A percentile compares a stretch with the other conserved stretches of the same genome.
Evolutionary conservation across 2,888 invertebrate species (phyloP).

Genomic region (Ennomos quercinarius): DNA sequence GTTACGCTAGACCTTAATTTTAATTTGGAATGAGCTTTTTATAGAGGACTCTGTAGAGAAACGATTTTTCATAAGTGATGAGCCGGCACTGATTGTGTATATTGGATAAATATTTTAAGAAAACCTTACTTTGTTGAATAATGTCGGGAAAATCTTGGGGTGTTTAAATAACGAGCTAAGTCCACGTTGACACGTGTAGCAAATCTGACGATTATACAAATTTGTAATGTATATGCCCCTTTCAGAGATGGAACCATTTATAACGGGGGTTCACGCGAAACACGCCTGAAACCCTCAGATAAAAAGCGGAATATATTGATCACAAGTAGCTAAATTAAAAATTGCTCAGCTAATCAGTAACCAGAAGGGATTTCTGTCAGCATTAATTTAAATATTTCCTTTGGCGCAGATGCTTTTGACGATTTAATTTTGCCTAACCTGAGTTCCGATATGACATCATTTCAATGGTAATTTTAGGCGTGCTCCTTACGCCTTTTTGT

Average conservation of each 20-base stretch:
- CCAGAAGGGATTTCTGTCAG: conserved; percentile 17
- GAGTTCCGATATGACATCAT: conserved; percentile 44
- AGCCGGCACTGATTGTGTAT: conserved; percentile 82
- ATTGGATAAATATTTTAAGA: conserved; percentile 82
- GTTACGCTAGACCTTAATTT: conserved; percentile 83
- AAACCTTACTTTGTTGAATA: conserved; percentile 62
- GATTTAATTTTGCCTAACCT: conserved; percentile 74
- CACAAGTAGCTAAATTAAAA: conserved; percentile 36
- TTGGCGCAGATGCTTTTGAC: conserved; percentile 72
- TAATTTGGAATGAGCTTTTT: conserved; percentile 84
- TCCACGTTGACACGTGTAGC: conserved; percentile 77
- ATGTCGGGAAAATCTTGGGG: conserved; percentile 56
- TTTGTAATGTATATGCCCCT: conserved; percentile 44
- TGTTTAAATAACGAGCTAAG: conserved; percentile 73
- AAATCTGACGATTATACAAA: conserved; percentile 74
- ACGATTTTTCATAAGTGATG: conserved; percentile 84
- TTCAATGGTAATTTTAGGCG: conserved; percentile 7
- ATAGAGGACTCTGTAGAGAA: conserved; percentile 78
- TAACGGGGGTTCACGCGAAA: conserved; percentile 50
- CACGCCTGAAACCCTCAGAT: conserved; percentile 48
- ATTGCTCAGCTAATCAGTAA: conserved; percentile 22
- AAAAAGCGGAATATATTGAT: conserved; percentile 43
- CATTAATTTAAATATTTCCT: conserved; percentile 35
- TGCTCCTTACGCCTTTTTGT: conserved; percentile 1
- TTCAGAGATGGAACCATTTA: conserved; percentile 55